Evolutionary conservation across 2,888 invertebrate species (phyloP).

Genomic region (Rhingia rostrata): DNA sequence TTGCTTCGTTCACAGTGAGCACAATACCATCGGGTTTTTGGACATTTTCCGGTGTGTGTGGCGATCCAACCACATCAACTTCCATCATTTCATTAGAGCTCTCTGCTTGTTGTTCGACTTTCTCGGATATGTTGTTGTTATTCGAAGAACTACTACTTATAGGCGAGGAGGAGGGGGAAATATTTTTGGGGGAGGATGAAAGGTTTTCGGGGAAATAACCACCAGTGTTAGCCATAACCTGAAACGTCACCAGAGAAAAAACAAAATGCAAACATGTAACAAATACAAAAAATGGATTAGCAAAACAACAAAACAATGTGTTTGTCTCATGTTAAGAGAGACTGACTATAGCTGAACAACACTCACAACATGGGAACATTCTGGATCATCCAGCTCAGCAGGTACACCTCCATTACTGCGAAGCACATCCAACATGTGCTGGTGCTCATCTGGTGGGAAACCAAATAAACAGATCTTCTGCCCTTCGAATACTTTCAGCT

Average conservation of each 20-base stretch:
- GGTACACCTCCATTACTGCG: conserved; percentile 93
- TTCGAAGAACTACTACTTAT: conserved; percentile 73
- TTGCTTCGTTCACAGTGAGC: conserved; percentile 71
- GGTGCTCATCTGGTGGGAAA: conserved; percentile 94
- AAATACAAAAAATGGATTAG: conserved; percentile 61
- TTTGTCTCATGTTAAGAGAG: conserved; percentile 15
- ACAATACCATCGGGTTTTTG: conserved; percentile 75
- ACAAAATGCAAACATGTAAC: conserved; percentile 63
- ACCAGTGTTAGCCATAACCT: conserved; percentile 83
- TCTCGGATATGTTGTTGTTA: conserved; percentile 75
- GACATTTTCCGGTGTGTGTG: conserved; percentile 57
- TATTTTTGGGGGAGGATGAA: conserved; percentile 74
- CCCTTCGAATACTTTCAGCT: conserved; percentile 93
- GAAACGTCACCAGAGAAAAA: conserved; percentile 76
- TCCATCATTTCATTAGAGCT: conserved; percentile 74
- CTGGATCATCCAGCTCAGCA: conserved; percentile 90
- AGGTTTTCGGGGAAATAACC: conserved; percentile 81
- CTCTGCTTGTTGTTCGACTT: conserved; percentile 44
- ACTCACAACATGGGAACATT: conserved; percentile 96
- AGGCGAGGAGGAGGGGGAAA: conserved; percentile 70
- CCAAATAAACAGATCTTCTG: conserved; percentile 94
- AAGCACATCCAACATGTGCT: conserved; percentile 95
- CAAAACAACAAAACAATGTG: conserved; percentile 38
- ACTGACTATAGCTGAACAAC: conserved; percentile 75
- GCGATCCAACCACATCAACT: conserved; percentile 75